Percentiles rank a stretch among this genome's conserved stretches.
Evolutionary conservation across 2,113 vertebrate genomes (phyloP).

Genomic region (Cheirogaleus medius): DNA sequence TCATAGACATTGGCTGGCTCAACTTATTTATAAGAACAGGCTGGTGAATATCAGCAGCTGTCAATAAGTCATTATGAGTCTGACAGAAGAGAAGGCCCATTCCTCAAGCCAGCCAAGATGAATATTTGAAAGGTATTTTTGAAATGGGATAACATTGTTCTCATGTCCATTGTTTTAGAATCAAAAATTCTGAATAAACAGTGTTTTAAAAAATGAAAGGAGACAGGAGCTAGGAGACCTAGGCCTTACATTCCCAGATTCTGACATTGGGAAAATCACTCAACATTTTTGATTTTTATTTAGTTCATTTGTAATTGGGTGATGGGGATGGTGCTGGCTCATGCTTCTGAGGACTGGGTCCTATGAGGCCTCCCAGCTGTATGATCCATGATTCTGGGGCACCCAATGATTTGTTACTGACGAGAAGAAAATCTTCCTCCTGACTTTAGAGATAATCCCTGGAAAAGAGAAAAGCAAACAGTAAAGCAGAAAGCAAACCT

Average conservation of each 20-base stretch:
- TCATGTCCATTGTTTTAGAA: conserved; percentile 31
- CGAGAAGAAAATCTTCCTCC: conserved; percentile 26
- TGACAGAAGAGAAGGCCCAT: background rate
- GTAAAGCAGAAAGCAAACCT: background rate
- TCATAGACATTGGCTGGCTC: conserved; percentile 11
- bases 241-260: background rate
- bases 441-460: background rate
- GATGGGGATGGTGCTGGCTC: background rate
- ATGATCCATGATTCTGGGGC: background rate
- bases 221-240: background rate
- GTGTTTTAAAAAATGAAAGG: conserved; percentile 40
- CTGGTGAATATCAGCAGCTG: conserved; percentile 30
- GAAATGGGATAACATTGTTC: background rate
- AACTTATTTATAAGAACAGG: conserved; percentile 42
- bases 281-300: background rate
- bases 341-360: background rate
- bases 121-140: conserved; percentile 4
- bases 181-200: conserved; percentile 37
- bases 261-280: background rate
- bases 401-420: background rate
- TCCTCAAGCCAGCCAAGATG: conserved; percentile 7
- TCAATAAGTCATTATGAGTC: conserved; percentile 57
- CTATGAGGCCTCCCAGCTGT: background rate
- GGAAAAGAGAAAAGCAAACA: conserved; percentile 41
- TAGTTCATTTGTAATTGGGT: background rate